A percentile compares a stretch with the other conserved stretches of the same genome.
Conservation (phyloP, 2,888 invertebrate genomes). For the Himalopsyche japonica region DNA sequence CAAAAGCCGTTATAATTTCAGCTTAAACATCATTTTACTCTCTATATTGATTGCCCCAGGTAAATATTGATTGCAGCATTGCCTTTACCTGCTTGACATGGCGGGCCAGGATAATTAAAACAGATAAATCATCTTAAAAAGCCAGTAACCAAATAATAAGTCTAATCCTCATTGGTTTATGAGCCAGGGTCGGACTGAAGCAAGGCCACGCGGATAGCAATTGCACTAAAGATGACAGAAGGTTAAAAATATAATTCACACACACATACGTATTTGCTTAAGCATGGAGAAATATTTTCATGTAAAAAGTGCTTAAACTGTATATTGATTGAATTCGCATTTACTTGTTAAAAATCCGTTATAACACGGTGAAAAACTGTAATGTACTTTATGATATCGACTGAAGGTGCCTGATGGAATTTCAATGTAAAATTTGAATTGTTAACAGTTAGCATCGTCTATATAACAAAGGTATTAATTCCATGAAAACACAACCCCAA, state of each 20-base stretch:
- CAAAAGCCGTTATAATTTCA: not conserved
- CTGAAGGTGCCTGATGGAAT: too few species aligned
- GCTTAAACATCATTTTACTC: not conserved
- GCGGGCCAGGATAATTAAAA: not conserved
- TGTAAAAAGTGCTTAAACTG: too few species aligned
- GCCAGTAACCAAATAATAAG: slow-evolving; percentile 1
- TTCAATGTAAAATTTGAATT: too few species aligned
- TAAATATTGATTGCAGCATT: not conserved
- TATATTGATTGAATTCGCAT: too few species aligned
- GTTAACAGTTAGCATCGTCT: too few species aligned
- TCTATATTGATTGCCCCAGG: not conserved
- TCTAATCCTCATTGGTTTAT: not conserved
- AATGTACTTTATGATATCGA: too few species aligned
- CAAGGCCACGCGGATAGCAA: not conserved
- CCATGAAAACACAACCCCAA: too few species aligned
- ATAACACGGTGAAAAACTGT: too few species aligned
- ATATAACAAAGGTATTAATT: too few species aligned
- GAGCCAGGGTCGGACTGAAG: not conserved
- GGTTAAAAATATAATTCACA: not conserved
- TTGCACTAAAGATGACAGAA: not conserved
- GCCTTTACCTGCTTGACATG: not conserved
- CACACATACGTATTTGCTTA: too few species aligned
- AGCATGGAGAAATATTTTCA: too few species aligned
- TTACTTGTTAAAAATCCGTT: too few species aligned
- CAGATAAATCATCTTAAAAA: not conserved